phyloP scores from a whole-genome alignment of 2,888 invertebrate species.

The Gastracanthus pulcherrimus region DNA sequence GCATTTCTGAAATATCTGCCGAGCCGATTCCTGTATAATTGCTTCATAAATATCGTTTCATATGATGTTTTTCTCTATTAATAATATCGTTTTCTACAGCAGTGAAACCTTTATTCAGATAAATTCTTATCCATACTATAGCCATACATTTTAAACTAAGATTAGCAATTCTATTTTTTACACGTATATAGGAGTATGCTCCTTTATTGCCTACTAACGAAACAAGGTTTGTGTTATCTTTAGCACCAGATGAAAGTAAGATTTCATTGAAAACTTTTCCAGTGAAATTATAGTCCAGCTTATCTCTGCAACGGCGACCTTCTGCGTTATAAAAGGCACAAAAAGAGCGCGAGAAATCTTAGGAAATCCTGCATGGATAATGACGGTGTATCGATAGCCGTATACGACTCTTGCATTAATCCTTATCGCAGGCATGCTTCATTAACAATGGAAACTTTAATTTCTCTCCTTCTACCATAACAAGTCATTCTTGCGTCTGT shows the following conservation, averaged over 20 bases:
- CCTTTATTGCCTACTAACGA: too few relatives aligned
- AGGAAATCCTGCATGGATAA: conserved; percentile 1
- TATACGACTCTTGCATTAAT: too few relatives aligned
- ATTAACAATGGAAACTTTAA: background rate
- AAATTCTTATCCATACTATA: too few relatives aligned
- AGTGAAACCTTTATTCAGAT: too few relatives aligned
- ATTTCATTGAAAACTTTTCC: background rate
- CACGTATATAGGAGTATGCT: too few relatives aligned
- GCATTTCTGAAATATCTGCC: background rate
- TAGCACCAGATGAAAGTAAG: background rate
- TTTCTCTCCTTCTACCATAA: background rate
- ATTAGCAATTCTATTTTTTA: too few relatives aligned
- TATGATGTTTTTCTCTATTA: too few relatives aligned
- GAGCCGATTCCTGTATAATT: too few relatives aligned
- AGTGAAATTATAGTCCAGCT: too few relatives aligned
- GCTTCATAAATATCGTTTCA: too few relatives aligned
- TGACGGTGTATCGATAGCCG: background rate
- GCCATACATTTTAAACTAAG: too few relatives aligned
- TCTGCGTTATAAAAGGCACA: background rate
- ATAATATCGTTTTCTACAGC: too few relatives aligned
- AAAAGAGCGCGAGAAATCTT: background rate
- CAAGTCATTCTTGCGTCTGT: background rate
- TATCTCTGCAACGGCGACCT: background rate
- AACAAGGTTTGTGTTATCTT: background rate
- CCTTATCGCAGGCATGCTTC: background rate